Evolutionary conservation across 2,888 invertebrate species (phyloP).

Genomic region (Cremastobaeus sp.): DNA sequence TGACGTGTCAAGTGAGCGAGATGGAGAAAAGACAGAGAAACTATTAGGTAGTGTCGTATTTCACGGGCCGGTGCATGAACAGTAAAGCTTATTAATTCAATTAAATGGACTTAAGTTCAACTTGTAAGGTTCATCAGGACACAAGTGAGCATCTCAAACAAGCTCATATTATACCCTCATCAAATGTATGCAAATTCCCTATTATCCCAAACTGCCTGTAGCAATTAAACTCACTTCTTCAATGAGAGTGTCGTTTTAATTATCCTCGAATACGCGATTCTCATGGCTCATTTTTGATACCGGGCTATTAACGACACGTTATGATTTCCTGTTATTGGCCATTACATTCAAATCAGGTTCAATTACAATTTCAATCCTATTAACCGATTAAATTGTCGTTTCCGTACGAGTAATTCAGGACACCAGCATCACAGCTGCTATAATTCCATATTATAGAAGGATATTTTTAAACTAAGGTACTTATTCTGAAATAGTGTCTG

Average conservation of each 20-base stretch:
- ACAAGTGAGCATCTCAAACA: constrained; percentile 64
- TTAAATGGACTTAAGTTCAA: constrained; percentile 73
- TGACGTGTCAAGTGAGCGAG: constrained; percentile 69
- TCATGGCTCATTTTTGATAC: not conserved
- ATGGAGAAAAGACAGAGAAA: constrained; percentile 47
- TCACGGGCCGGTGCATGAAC: constrained; percentile 74
- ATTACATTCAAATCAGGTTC: constrained; percentile 20
- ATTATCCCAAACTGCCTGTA: constrained; percentile 22
- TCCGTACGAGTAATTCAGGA: constrained; percentile 1
- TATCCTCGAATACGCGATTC: not conserved
- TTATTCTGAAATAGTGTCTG: constrained; percentile 70
- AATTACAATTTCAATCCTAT: constrained; percentile 36
- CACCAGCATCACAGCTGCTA: constrained; percentile 12
- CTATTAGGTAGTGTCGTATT: constrained; percentile 73
- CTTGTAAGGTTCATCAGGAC: constrained; percentile 70
- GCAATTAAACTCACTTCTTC: constrained; percentile 14
- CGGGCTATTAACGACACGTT: not conserved
- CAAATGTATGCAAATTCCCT: constrained; percentile 30
- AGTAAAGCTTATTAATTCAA: constrained; percentile 76
- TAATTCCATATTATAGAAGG: constrained; percentile 34
- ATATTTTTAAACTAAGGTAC: constrained; percentile 45
- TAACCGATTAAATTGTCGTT: constrained; percentile 12
- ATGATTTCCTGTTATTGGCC: constrained; percentile 6
- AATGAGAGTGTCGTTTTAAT: constrained; percentile 1
- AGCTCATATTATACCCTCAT: constrained; percentile 31